phyloP scores from a whole-genome alignment of 2,797 vertebrate species.

The Jordanella pulchra region DNA sequence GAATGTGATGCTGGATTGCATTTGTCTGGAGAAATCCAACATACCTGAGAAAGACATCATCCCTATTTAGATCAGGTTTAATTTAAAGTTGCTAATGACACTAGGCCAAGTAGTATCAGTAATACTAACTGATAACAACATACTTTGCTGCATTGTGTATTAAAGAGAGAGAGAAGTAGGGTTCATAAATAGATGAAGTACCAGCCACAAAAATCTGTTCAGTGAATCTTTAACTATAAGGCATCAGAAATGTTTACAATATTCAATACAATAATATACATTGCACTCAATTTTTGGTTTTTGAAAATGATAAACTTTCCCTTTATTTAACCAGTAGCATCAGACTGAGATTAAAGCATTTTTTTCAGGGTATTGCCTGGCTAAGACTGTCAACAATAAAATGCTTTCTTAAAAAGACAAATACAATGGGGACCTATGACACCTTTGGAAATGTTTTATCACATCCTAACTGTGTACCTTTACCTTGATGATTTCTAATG shows the following conservation, averaged over 20 bases:
- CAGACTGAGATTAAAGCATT: not conserved
- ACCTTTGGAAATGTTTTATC: not conserved
- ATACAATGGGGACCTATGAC: not conserved
- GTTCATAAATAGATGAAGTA: too few species aligned
- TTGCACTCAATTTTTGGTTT: not conserved
- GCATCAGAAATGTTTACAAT: not conserved
- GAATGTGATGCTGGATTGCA: not conserved
- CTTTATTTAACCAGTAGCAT: not conserved
- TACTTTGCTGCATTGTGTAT: too few species aligned
- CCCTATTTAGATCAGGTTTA: not conserved
- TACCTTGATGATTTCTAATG: not conserved
- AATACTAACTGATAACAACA: not conserved
- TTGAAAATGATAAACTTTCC: not conserved
- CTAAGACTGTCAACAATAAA: not conserved
- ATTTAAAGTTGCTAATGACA: not conserved
- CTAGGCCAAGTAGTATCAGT: not conserved
- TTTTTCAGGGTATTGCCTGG: not conserved
- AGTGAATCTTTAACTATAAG: not conserved
- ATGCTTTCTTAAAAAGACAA: not conserved
- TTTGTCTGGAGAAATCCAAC: not conserved
- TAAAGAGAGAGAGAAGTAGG: too few species aligned
- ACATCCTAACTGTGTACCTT: not conserved
- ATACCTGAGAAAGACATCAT: not conserved
- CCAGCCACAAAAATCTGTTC: not conserved
- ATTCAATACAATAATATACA: too few species aligned